Percentiles rank a stretch among this genome's conserved stretches.
Evolutionary conservation across 2,888 invertebrate genomes (phyloP).

Genomic region (Orthonevra nobilis): DNA sequence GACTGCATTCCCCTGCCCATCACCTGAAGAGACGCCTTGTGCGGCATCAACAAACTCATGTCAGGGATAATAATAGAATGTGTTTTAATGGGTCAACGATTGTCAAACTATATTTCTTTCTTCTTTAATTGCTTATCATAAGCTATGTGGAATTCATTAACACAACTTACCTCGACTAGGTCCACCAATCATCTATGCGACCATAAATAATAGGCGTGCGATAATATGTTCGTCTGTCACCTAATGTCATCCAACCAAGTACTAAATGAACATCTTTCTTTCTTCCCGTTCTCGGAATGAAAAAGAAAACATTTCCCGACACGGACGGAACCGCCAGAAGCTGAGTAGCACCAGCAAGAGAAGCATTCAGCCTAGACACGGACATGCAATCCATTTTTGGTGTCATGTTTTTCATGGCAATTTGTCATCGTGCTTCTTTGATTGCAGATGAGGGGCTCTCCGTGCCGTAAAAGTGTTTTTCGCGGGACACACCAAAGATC

Average conservation of each 20-base stretch:
- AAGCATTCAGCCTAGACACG: constrained; percentile 38
- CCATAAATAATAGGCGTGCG: constrained; percentile 57
- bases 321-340: no score
- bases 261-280: constrained; percentile 66
- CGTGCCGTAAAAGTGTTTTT: constrained; percentile 30
- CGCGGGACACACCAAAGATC: constrained; percentile 13
- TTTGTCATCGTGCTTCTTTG: constrained; percentile 76
- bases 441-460: constrained; percentile 57
- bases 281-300: constrained; percentile 41
- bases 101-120: no score
- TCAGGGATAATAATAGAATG: not conserved
- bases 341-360: not conserved
- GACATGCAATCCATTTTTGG: constrained; percentile 72
- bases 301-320: constrained; percentile 5
- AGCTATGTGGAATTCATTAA: not conserved
- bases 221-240: constrained; percentile 73
- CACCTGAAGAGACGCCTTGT: no score
- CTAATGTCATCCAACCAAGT: constrained; percentile 71
- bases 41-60: no score
- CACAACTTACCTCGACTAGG: constrained; percentile 1
- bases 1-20: no score
- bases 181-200: constrained; percentile 39
- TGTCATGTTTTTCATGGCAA: constrained; percentile 79
- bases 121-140: no score
- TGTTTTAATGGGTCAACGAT: no score